Evolutionary conservation across 2,113 vertebrate genomes (phyloP).

Genomic region (Pogonocichla stellata): DNA sequence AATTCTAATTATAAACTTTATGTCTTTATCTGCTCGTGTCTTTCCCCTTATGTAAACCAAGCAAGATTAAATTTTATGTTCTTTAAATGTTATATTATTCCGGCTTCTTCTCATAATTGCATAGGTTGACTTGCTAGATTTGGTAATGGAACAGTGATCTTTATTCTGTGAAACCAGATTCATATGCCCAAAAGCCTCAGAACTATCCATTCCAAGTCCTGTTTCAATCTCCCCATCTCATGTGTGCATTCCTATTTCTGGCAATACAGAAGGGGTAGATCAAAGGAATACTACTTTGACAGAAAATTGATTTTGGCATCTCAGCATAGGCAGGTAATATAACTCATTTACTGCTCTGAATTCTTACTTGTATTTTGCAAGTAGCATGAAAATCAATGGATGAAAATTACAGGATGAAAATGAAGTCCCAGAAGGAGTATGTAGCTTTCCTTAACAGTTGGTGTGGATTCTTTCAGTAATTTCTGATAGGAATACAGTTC

Average conservation of each 20-base stretch:
- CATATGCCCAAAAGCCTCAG: background rate
- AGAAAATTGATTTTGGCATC: constrained; percentile 11
- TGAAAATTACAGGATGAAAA: background rate
- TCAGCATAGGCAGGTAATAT: constrained; percentile 8
- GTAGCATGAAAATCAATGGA: background rate
- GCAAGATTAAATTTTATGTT: background rate
- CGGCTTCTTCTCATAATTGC: background rate
- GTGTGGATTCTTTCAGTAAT: background rate
- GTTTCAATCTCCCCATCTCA: constrained; percentile 8
- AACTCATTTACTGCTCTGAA: background rate
- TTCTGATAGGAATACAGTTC: background rate
- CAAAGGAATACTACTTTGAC: background rate
- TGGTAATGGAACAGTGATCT: constrained; percentile 4
- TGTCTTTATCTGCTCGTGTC: background rate
- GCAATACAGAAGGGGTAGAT: background rate
- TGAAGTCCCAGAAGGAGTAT: background rate
- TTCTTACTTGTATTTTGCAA: background rate
- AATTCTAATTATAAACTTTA: background rate
- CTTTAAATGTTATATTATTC: background rate
- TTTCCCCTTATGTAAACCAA: background rate
- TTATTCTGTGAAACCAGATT: constrained; percentile 27
- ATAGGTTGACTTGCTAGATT: constrained; percentile 45
- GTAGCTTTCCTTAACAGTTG: background rate
- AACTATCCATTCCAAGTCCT: background rate
- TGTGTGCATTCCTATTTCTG: constrained; percentile 21